phyloP scores from a whole-genome alignment of 2,113 vertebrate genomes.

The Megaceryle maxima region DNA sequence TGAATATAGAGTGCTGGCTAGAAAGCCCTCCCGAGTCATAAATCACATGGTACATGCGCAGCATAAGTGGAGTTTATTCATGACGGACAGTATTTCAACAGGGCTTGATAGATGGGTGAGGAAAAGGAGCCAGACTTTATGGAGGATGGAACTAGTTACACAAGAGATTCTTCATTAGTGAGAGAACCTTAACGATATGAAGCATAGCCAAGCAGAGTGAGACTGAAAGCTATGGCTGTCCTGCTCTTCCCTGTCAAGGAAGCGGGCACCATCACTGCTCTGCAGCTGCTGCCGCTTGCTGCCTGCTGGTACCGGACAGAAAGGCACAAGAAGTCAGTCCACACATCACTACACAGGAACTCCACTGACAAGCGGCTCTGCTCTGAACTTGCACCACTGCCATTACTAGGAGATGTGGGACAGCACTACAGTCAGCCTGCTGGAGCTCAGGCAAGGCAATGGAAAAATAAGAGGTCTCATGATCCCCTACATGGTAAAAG shows the following conservation, averaged over 20 bases:
- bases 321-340: not conserved
- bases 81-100: conserved; percentile 64
- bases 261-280: not conserved
- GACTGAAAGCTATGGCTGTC: conserved; percentile 6
- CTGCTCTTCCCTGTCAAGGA: not conserved
- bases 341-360: not conserved
- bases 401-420: not conserved
- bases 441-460: not conserved
- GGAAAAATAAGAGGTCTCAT: not conserved
- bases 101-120: conserved; percentile 44
- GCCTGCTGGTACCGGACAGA: not conserved
- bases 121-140: conserved; percentile 45
- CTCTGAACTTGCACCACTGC: not conserved
- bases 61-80: conserved; percentile 66
- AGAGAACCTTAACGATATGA: conserved; percentile 35
- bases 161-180: conserved; percentile 56
- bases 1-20: conserved; percentile 51
- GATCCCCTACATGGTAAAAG: not conserved
- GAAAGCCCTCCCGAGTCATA: conserved; percentile 52
- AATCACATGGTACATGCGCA: conserved; percentile 62
- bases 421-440: not conserved
- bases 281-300: not conserved
- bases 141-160: conserved; percentile 34
- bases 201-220: conserved; percentile 1
- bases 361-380: not conserved